Percentiles rank a stretch among this genome's conserved stretches.
phyloP scores from a whole-genome alignment of 2,888 invertebrate genomes.

The Melinaea menophilus region DNA sequence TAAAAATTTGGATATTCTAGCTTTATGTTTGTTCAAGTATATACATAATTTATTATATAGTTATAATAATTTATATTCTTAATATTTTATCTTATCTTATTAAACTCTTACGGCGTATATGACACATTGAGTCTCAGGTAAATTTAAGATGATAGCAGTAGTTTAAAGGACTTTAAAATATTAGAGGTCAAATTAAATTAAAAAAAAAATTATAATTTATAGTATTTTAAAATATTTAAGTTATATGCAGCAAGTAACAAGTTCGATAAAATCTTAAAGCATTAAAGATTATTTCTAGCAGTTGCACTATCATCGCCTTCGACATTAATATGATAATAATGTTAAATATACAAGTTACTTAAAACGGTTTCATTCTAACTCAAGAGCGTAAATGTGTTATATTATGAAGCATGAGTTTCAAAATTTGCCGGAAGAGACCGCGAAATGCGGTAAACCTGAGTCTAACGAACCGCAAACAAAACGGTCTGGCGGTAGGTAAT shows the following conservation, averaged over 20 bases:
- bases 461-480: conserved; percentile 53
- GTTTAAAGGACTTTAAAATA: too few species aligned
- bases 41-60: neutral
- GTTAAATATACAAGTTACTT: too few species aligned
- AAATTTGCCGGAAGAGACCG: conserved; percentile 44
- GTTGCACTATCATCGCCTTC: conserved; percentile 7
- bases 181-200: too few species aligned
- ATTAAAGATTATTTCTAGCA: neutral
- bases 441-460: conserved; percentile 43
- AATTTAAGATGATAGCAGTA: too few species aligned
- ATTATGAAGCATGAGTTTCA: conserved; percentile 46
- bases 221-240: neutral
- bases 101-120: too few species aligned
- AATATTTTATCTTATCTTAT: too few species aligned
- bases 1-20: conserved; percentile 19
- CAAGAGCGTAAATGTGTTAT: conserved; percentile 29
- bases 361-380: too few species aligned
- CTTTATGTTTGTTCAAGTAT: conserved; percentile 31
- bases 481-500: conserved; percentile 47
- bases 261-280: neutral
- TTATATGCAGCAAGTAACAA: neutral
- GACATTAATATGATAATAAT: too few species aligned
- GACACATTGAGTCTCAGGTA: too few species aligned
- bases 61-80: too few species aligned
- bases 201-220: too few species aligned